Conservation (phyloP, 2,797 vertebrate genomes). For the Uromys caudimaculatus region DNA sequence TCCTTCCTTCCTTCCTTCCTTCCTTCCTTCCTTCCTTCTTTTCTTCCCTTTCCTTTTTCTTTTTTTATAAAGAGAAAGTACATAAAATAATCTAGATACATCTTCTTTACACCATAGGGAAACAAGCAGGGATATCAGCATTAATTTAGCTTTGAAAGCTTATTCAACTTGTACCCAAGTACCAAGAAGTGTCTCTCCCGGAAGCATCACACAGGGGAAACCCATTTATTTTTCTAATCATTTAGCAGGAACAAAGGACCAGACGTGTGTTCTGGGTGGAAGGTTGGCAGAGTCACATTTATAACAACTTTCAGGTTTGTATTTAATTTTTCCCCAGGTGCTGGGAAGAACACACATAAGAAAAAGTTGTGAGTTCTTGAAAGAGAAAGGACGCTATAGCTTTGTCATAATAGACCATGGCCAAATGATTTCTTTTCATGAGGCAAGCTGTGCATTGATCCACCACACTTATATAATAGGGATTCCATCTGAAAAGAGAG, state of each 20-base stretch:
- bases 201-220: not conserved
- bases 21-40: too few species aligned
- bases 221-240: slow-evolving; percentile 7
- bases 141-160: slow-evolving; percentile 49
- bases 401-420: not conserved
- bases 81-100: slow-evolving; percentile 19
- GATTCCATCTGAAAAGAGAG: slow-evolving; percentile 25
- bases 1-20: fast-evolving
- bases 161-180: slow-evolving; percentile 22
- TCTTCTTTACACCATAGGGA: slow-evolving; percentile 18
- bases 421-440: slow-evolving; percentile 39
- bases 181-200: not conserved
- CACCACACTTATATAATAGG: not conserved
- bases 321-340: not conserved
- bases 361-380: not conserved
- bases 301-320: slow-evolving; percentile 36
- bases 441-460: not conserved
- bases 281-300: slow-evolving; percentile 2
- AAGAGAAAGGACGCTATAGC: not conserved
- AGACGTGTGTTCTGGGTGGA: not conserved
- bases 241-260: not conserved
- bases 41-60: not conserved
- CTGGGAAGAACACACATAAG: not conserved
- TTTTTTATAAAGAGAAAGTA: not conserved
- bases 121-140: not conserved